A percentile compares a stretch with the other conserved stretches of the same genome.
phyloP scores from a whole-genome alignment of 1,140 invertebrate genomes.

The Acarapis woodi region DNA sequence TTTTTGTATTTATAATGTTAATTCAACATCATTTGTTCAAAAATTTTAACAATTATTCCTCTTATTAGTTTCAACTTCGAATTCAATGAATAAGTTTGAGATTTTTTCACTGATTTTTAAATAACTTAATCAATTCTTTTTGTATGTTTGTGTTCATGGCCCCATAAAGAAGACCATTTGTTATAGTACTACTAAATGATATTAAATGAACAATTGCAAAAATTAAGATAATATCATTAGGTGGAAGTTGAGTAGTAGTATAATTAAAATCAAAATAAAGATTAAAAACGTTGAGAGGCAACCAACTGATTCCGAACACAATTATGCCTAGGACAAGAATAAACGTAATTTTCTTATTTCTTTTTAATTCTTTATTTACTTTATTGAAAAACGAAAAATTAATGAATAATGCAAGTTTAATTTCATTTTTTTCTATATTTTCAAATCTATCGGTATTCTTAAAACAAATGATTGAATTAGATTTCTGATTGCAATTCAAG shows the following conservation, averaged over 20 bases:
- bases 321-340: conserved; percentile 16
- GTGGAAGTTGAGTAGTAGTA: conserved; percentile 12
- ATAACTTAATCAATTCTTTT: conserved; percentile 15
- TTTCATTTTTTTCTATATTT: too few species aligned
- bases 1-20: not conserved
- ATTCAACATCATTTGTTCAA: not conserved
- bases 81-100: too few species aligned
- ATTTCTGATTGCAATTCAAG: too few species aligned
- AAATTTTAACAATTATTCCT: too few species aligned
- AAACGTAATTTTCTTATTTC: conserved; percentile 21
- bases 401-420: too few species aligned
- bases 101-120: too few species aligned
- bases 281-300: conserved; percentile 25
- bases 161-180: conserved; percentile 25
- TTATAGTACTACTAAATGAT: conserved; percentile 24
- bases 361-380: too few species aligned
- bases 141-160: conserved; percentile 24
- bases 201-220: conserved; percentile 25
- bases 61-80: too few species aligned
- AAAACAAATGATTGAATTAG: too few species aligned
- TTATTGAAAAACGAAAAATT: too few species aligned
- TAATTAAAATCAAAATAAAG: conserved; percentile 19
- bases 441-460: too few species aligned
- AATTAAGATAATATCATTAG: conserved; percentile 18
- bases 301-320: conserved; percentile 18